Percentiles rank a stretch among this genome's conserved stretches.
Evolutionary conservation across 2,797 vertebrate genomes (phyloP).

Genomic region (Chelon auratus): DNA sequence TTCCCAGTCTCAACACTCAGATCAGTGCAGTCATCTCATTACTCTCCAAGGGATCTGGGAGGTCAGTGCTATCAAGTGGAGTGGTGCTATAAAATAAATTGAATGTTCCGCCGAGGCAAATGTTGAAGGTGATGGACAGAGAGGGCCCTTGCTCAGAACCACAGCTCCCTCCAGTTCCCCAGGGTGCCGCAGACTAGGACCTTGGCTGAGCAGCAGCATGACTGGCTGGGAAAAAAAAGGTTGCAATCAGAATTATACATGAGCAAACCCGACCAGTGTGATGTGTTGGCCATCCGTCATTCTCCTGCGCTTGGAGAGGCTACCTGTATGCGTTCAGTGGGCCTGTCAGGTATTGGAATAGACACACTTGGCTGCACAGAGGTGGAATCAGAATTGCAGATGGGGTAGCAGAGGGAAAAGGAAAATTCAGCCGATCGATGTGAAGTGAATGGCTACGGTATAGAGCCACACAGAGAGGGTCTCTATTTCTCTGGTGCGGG

Average conservation of each 20-base stretch:
- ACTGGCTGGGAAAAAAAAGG: constrained; percentile 59
- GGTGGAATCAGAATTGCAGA: constrained; percentile 84
- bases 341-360: constrained; percentile 80
- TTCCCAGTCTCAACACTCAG: constrained; percentile 66
- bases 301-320: constrained; percentile 63
- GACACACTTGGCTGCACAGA: constrained; percentile 78
- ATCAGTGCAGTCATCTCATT: constrained; percentile 79
- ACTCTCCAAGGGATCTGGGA: constrained; percentile 74
- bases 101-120: constrained; percentile 80
- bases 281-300: constrained; percentile 75
- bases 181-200: constrained; percentile 65
- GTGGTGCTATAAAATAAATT: constrained; percentile 85
- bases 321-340: constrained; percentile 76
- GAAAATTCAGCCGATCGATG: constrained; percentile 60
- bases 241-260: constrained; percentile 84
- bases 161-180: constrained; percentile 59
- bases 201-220: constrained; percentile 65
- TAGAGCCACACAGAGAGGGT: constrained; percentile 48
- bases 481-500: constrained; percentile 40
- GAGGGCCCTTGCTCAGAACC: constrained; percentile 64
- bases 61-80: constrained; percentile 82
- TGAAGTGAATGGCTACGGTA: constrained; percentile 39
- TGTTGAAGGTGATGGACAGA: constrained; percentile 82
- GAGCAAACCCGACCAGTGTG: constrained; percentile 71
- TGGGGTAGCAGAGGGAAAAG: constrained; percentile 50